Conservation (phyloP, 2,888 invertebrate species). For the Colletes collaris region DNA sequence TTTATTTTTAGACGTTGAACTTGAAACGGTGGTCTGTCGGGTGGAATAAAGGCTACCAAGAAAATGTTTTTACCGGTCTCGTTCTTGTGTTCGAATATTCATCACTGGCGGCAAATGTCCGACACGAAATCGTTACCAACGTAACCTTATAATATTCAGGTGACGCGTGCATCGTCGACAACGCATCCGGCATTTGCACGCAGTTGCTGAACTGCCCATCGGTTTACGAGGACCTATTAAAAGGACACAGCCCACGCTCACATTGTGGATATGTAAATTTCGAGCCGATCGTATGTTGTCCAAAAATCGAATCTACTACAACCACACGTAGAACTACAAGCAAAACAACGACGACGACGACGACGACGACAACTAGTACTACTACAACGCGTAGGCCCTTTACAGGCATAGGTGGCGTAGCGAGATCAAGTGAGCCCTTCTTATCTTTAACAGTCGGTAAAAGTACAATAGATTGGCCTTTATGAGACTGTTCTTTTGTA, state of each 20-base stretch:
- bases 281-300: slow-evolving; percentile 77
- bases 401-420: slow-evolving; percentile 28
- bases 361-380: background rate
- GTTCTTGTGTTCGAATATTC: no score
- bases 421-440: slow-evolving; percentile 67
- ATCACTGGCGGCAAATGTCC: no score
- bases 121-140: background rate
- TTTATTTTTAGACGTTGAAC: no score
- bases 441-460: background rate
- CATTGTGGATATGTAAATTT: slow-evolving; percentile 67
- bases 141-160: slow-evolving; percentile 57
- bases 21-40: no score
- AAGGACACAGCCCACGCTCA: slow-evolving; percentile 64
- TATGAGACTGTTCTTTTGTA: no score
- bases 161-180: slow-evolving; percentile 51
- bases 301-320: slow-evolving; percentile 25
- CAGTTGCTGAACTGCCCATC: slow-evolving; percentile 60
- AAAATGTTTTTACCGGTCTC: no score
- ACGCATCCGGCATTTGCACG: slow-evolving; percentile 67
- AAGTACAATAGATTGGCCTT: no score
- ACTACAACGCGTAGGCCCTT: background rate
- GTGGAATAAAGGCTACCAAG: no score
- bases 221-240: slow-evolving; percentile 67
- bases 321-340: background rate
- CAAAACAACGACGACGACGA: background rate